These are phyloP conservation scores for Phylloscopus trochilus DNA, from an alignment of 2,113 vertebrate genomes.

Conservation along the genomic window DNA sequence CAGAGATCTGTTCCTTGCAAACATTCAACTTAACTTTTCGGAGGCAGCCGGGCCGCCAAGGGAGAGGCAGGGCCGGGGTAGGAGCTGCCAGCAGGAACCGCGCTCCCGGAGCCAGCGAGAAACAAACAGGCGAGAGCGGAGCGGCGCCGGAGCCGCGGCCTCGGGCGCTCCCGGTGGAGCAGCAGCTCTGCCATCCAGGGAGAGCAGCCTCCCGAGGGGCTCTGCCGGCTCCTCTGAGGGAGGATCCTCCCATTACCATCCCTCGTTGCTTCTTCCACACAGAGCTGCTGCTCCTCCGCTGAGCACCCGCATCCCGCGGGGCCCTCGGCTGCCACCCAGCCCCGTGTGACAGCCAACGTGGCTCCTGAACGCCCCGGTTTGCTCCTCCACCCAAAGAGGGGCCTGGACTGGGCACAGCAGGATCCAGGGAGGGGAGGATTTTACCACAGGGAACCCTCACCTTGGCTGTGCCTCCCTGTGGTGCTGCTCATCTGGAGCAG, in stretches of 20 bases:
- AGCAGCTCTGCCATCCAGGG: neutral
- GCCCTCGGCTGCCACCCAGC: no score
- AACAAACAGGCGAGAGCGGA: neutral
- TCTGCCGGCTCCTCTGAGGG: fast-evolving
- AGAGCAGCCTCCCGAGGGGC: neutral
- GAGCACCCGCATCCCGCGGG: fast-evolving
- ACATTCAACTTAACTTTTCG: neutral
- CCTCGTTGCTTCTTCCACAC: fast-evolving
- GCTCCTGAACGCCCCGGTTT: neutral
- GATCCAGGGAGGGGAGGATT: neutral
- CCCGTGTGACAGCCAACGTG: no score
- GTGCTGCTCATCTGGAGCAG: neutral
- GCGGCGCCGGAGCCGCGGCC: fast-evolving
- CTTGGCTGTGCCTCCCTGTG: neutral
- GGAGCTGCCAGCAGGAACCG: neutral
- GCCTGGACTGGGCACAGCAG: neutral
- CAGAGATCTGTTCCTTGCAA: neutral
- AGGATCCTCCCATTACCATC: neutral
- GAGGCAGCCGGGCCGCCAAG: neutral
- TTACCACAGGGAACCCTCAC: fast-evolving
- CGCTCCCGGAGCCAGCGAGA: neutral
- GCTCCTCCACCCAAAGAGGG: neutral
- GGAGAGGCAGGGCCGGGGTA: neutral
- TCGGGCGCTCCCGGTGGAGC: neutral
- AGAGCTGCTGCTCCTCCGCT: fast-evolving